Evolutionary conservation across 53 echinoderm and acorn worm genomes (phyloP), one percentile per base, ranked within the genome.

Genomic region (Paracentrotus lividus): DNA sequence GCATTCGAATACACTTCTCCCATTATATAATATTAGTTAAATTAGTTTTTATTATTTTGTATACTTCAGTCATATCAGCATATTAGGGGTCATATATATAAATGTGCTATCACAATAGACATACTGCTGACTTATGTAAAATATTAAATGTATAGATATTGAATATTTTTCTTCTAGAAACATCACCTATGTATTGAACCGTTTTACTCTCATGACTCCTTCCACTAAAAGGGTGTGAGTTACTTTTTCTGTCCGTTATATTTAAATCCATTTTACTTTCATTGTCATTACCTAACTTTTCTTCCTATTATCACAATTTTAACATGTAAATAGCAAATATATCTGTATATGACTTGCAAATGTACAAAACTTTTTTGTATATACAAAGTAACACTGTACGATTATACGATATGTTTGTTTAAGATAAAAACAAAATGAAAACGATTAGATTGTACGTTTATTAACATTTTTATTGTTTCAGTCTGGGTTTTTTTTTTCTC

Each of bases 311-410:
- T 40, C 4, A 36, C 66, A 8, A 29, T 66, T 16, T 34, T 4
- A 72, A 0, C 40, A 5, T 72, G 72, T 72, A 72, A 38, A 72
- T 72, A 72, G 72, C 40, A 40, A 36, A 72, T 72, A 72, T 72
- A 72, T 72, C 18, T 72, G 72, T 72, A 72, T 72, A 72, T 69
- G 72, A 38, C 72, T 36, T 72, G 38, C 40, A 72, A 10, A 72
- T 72, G 18, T 38, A 40, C 72, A 72, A 40, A 72, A 72, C 0
- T 40, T 38, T 72, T 72, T 72, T 72, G 32, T 40, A 72, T 38
- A 38, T 40, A 20, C 40, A 72, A 18, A 38, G 36, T 38, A 72
- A 72, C 72, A 72, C 72, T 72, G 72, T 72, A 32, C 5, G 36
- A 72, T 38, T 72, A 72, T 21, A 16, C 36, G 20, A 36, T 40